Evolutionary conservation across 2,797 vertebrate genomes (phyloP).

Genomic region (Arctocebus calabarensis): DNA sequence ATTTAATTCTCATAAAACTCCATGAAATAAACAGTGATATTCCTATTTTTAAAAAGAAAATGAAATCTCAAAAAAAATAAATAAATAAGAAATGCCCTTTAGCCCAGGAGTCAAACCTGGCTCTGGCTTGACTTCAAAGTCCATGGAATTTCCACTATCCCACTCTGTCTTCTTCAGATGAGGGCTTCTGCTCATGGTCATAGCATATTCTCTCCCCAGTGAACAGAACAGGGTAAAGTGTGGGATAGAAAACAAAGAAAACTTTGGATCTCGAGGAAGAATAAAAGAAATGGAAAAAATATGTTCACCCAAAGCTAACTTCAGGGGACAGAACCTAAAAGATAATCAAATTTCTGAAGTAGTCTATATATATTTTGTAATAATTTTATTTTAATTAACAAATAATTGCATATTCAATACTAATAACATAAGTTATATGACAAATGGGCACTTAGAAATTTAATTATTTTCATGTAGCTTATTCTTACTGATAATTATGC

Average conservation of each 20-base stretch:
- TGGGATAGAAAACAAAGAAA: neutral
- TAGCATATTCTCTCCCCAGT: neutral
- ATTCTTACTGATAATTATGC: neutral
- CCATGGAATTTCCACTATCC: neutral
- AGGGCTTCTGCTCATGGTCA: too few relatives aligned
- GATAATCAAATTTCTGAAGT: neutral
- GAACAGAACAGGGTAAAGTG: neutral
- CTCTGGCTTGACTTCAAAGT: neutral
- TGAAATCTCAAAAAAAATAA: neutral
- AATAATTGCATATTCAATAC: too few relatives aligned
- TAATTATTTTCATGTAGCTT: neutral
- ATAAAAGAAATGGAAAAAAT: neutral
- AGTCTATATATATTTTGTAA: neutral
- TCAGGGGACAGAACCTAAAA: neutral
- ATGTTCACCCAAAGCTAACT: neutral
- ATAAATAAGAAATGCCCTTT: neutral
- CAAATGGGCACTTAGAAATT: too few relatives aligned
- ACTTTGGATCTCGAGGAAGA: neutral
- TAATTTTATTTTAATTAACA: too few relatives aligned
- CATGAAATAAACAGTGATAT: neutral
- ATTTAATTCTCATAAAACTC: neutral
- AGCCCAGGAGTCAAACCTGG: neutral
- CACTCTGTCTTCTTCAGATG: accelerated
- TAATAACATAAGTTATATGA: too few relatives aligned
- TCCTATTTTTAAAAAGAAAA: neutral